Percentiles rank a stretch among this genome's conserved stretches.
Evolutionary conservation across 2,797 vertebrate species (phyloP).

Genomic region (Furcifer pardalis): DNA sequence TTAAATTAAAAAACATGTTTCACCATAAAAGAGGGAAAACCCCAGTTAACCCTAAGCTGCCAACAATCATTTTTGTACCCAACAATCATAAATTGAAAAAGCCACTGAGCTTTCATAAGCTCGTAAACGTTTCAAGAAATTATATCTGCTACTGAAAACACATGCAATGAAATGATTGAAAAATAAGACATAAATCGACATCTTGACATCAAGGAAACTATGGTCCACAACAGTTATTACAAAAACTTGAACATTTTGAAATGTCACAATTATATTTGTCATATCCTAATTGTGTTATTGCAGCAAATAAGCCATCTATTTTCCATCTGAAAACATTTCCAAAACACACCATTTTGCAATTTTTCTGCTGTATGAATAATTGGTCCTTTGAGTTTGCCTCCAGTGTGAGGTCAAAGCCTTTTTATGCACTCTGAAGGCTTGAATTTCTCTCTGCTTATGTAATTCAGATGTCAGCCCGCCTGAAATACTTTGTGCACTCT

Average conservation of each 20-base stretch:
- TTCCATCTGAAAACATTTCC: slow-evolving; percentile 62
- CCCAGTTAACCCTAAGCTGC: background rate
- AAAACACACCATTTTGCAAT: slow-evolving; percentile 60
- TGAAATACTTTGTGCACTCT: slow-evolving; percentile 61
- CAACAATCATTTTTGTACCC: background rate
- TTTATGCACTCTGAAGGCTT: slow-evolving; percentile 66
- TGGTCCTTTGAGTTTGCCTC: slow-evolving; percentile 62
- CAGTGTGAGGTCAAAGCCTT: slow-evolving; percentile 71
- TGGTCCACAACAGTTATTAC: slow-evolving; percentile 31
- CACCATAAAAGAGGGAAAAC: background rate
- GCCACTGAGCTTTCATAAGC: background rate
- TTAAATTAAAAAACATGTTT: background rate
- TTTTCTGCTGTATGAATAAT: slow-evolving; percentile 65
- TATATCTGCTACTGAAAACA: slow-evolving; percentile 21
- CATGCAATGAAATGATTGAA: slow-evolving; percentile 23
- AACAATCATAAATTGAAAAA: background rate
- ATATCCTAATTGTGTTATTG: slow-evolving; percentile 50
- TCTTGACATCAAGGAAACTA: slow-evolving; percentile 43
- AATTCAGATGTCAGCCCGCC: slow-evolving; percentile 70
- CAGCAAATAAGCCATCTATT: slow-evolving; percentile 59
- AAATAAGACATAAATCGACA: slow-evolving; percentile 51
- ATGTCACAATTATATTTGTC: slow-evolving; percentile 38
- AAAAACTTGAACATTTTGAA: slow-evolving; percentile 17
- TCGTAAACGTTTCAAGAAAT: slow-evolving; percentile 7
- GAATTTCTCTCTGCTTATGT: slow-evolving; percentile 72